Evolutionary conservation across 2,797 vertebrate genomes (phyloP).

Genomic region (Emys orbicularis): DNA sequence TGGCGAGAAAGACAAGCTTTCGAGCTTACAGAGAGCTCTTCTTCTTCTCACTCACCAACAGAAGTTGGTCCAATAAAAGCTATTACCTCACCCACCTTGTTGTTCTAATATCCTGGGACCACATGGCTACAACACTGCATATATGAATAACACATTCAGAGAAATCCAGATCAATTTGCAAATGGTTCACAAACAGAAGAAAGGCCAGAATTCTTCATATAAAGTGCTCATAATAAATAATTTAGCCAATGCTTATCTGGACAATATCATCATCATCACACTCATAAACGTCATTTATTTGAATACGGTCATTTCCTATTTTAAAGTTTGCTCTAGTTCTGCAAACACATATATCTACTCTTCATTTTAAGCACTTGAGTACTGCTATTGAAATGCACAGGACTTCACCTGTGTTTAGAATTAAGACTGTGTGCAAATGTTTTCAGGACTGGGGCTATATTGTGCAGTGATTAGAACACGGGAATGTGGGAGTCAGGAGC

Average conservation of each 20-base stretch:
- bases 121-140: not conserved
- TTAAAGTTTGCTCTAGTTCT: not conserved
- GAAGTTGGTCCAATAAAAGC: not conserved
- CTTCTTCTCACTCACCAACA: not conserved
- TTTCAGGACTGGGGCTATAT: conserved; percentile 39
- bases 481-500: not conserved
- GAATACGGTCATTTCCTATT: not conserved
- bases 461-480: conserved; percentile 46
- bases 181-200: not conserved
- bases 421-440: conserved; percentile 63
- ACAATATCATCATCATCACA: not conserved
- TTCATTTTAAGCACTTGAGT: conserved; percentile 63
- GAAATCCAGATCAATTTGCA: not conserved
- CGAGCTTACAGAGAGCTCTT: not conserved
- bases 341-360: conserved; percentile 49
- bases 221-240: not conserved
- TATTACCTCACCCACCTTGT: not conserved
- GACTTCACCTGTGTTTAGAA: not conserved
- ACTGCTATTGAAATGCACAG: conserved; percentile 32
- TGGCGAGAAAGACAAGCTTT: not conserved
- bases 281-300: not conserved
- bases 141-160: not conserved
- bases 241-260: not conserved
- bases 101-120: not conserved
- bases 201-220: not conserved